phyloP scores from a whole-genome alignment of 92 coral and sea anemone species.

The Epizoanthus illoricatus region DNA sequence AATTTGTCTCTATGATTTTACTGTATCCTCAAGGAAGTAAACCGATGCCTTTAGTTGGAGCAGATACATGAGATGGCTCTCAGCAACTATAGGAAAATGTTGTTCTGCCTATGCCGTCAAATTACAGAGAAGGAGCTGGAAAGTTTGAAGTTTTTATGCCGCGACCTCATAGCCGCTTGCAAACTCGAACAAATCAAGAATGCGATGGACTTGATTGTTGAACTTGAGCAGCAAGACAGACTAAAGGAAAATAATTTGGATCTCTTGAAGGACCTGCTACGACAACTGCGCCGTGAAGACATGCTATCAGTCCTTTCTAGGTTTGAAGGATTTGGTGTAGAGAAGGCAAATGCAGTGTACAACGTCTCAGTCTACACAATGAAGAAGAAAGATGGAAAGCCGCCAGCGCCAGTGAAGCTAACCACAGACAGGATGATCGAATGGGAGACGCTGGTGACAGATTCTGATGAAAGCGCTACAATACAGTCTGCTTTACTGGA shows the following conservation, averaged over 20 bases:
- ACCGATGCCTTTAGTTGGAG: not conserved
- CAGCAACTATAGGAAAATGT: slow-evolving; percentile 27
- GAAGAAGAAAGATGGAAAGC: not conserved
- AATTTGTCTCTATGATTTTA: not conserved
- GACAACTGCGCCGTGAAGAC: not conserved
- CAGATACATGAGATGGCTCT: slow-evolving; percentile 14
- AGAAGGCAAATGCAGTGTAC: not conserved
- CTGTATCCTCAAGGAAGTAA: not conserved
- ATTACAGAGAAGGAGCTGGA: slow-evolving; percentile 1
- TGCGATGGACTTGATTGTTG: not conserved
- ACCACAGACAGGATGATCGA: not conserved
- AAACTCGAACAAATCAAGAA: not conserved
- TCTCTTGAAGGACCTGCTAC: slow-evolving; percentile 10
- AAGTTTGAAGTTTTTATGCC: slow-evolving; percentile 13
- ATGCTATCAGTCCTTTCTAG: not conserved
- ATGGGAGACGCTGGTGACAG: not conserved
- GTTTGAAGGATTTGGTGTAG: not conserved
- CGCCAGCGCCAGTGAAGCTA: not conserved
- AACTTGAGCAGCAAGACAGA: not conserved
- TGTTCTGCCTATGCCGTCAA: not conserved
- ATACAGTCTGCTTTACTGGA: not conserved
- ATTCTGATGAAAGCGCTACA: not conserved
- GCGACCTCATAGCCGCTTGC: not conserved
- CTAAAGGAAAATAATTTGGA: not conserved
- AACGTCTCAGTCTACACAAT: not conserved